Conservation (phyloP, 2,888 invertebrate genomes). For the Chromoteleia sp. region DNA sequence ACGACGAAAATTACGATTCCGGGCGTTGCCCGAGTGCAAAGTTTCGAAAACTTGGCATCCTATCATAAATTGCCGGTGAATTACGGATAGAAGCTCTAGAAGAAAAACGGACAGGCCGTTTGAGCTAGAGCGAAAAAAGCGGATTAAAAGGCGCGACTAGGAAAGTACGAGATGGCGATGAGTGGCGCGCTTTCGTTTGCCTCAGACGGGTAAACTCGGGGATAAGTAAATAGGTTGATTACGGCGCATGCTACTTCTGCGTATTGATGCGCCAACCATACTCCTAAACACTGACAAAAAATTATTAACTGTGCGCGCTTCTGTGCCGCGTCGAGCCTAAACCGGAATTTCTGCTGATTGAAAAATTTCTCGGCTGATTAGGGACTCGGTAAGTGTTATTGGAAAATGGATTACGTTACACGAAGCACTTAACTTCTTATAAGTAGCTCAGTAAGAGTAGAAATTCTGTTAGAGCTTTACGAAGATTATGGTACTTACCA, state of each 20-base stretch:
- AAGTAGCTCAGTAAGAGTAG: too few species aligned
- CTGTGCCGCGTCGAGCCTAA: background rate
- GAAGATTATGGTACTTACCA: too few species aligned
- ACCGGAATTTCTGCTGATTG: background rate
- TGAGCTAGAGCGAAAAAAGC: constrained; percentile 53
- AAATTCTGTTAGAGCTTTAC: too few species aligned
- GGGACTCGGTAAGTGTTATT: background rate
- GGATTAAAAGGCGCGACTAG: constrained; percentile 55
- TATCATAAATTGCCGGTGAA: constrained; percentile 73
- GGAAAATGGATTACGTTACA: too few species aligned
- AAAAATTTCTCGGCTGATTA: background rate
- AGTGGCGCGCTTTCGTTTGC: constrained; percentile 33
- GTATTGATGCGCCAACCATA: background rate
- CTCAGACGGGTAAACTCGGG: constrained; percentile 21
- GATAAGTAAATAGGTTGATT: constrained; percentile 55
- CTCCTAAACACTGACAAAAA: background rate
- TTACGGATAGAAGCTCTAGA: constrained; percentile 45
- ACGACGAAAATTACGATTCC: constrained; percentile 75
- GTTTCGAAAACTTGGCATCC: constrained; percentile 74
- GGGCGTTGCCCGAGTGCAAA: constrained; percentile 58
- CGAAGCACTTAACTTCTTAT: too few species aligned
- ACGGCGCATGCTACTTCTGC: background rate
- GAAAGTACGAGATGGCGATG: constrained; percentile 39
- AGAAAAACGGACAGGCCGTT: constrained; percentile 40
- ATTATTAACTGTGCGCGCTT: background rate